These are phyloP conservation scores for Pluvianellus socialis DNA, from an alignment of 2,113 vertebrate genomes.

Conservation along the genomic window DNA sequence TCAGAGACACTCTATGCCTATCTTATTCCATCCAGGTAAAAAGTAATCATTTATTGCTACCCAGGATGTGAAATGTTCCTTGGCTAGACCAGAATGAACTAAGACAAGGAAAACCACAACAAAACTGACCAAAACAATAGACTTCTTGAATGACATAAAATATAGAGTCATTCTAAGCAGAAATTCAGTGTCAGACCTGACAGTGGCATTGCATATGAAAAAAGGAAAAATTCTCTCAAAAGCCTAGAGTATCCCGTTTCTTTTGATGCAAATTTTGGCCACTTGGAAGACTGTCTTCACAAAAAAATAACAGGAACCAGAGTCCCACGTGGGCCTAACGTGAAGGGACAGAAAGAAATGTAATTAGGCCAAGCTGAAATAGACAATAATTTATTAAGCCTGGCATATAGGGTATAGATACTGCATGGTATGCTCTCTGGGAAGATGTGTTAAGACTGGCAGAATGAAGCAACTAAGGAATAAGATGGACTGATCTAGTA, in stretches of 20 bases:
- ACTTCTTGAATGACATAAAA: background rate
- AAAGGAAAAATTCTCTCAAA: background rate
- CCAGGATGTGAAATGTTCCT: background rate
- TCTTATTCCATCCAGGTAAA: background rate
- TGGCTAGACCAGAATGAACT: background rate
- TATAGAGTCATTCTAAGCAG: background rate
- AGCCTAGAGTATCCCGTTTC: background rate
- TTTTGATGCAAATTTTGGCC: background rate
- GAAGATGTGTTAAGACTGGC: background rate
- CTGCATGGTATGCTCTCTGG: fast-evolving
- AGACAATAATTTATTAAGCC: background rate
- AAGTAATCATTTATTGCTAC: background rate
- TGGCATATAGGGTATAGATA: background rate
- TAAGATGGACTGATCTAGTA: background rate
- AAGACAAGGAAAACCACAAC: background rate
- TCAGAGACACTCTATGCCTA: background rate
- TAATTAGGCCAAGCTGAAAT: background rate
- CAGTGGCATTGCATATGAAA: background rate
- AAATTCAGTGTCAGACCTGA: background rate
- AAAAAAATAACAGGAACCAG: background rate
- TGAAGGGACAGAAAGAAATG: background rate
- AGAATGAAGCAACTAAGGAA: background rate
- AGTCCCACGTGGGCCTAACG: background rate
- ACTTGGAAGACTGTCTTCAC: background rate
- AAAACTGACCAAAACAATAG: background rate